These are phyloP conservation scores for Caenorhabditis afra DNA, from an alignment of 2,888 invertebrate genomes.

Conservation along the genomic window DNA sequence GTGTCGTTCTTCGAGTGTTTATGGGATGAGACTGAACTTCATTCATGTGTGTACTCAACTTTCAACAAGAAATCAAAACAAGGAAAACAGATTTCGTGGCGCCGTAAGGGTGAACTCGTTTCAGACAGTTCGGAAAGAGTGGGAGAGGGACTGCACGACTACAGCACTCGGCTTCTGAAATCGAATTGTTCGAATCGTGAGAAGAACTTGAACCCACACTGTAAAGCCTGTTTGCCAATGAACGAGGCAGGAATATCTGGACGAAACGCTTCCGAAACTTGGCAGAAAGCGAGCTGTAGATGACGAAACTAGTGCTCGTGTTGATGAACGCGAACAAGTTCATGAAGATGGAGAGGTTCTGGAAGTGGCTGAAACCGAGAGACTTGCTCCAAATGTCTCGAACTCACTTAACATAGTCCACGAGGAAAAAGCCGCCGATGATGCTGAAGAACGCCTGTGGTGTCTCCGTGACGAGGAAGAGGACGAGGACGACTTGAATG, in stretches of 20 bases:
- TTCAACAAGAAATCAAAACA: too few relatives aligned
- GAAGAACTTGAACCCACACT: not conserved
- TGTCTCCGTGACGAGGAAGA: conserved; percentile 15
- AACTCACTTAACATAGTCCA: conserved; percentile 20
- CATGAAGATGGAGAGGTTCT: conserved; percentile 24
- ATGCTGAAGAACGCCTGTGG: conserved; percentile 13
- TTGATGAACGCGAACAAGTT: conserved; percentile 22
- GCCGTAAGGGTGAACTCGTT: not conserved
- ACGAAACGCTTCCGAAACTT: conserved; percentile 35
- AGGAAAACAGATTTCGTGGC: too few relatives aligned
- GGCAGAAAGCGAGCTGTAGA: conserved; percentile 26
- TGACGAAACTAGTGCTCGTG: conserved; percentile 37
- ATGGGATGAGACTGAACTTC: too few relatives aligned
- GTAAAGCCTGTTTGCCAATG: not conserved
- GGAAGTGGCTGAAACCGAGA: not conserved
- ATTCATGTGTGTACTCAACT: too few relatives aligned
- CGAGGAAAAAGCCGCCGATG: conserved; percentile 9
- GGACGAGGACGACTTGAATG: conserved; percentile 9
- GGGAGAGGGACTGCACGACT: conserved; percentile 2
- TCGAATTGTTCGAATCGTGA: not conserved
- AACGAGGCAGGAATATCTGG: conserved; percentile 19
- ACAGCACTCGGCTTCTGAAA: conserved; percentile 22
- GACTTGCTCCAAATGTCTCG: too few relatives aligned
- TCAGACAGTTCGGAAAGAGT: conserved; percentile 9
- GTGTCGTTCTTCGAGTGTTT: too few relatives aligned